These are phyloP conservation scores for Dissostichus mawsoni DNA, from an alignment of 2,113 vertebrate species.

Conservation along the genomic window DNA sequence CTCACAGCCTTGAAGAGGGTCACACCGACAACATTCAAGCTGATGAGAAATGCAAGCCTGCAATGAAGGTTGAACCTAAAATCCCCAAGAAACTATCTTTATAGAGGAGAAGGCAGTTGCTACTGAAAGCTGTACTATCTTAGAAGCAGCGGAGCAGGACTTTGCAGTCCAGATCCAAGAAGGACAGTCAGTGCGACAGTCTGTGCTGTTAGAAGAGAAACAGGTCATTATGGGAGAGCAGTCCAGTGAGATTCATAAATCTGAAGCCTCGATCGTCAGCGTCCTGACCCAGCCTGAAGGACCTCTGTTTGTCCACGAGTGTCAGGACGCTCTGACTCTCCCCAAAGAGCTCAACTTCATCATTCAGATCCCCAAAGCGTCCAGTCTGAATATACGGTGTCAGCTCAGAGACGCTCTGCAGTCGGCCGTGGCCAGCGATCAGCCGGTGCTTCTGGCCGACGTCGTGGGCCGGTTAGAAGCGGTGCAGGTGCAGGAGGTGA, in stretches of 20 bases:
- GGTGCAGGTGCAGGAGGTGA: slow-evolving; percentile 82
- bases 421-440: slow-evolving; percentile 85
- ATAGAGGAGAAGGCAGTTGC: slow-evolving; percentile 76
- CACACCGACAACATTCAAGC: slow-evolving; percentile 69
- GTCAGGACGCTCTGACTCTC: slow-evolving; percentile 74
- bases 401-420: slow-evolving; percentile 86
- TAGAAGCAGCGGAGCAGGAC: slow-evolving; percentile 84
- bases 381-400: slow-evolving; percentile 76
- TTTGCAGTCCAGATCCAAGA: slow-evolving; percentile 85
- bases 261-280: slow-evolving; percentile 51
- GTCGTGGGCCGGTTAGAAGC: slow-evolving; percentile 81
- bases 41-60: slow-evolving; percentile 62
- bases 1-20: slow-evolving; percentile 73
- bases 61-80: slow-evolving; percentile 78
- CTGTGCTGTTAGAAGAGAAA: slow-evolving; percentile 85
- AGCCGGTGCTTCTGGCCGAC: slow-evolving; percentile 84
- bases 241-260: slow-evolving; percentile 49
- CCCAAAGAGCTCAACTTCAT: slow-evolving; percentile 83
- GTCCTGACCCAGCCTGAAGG: slow-evolving; percentile 73
- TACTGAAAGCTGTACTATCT: slow-evolving; percentile 77
- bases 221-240: slow-evolving; percentile 81
- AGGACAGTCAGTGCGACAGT: slow-evolving; percentile 85
- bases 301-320: slow-evolving; percentile 71
- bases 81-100: slow-evolving; percentile 73
- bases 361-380: slow-evolving; percentile 75